Evolutionary conservation across 2,113 vertebrate genomes (phyloP).

Genomic region (Laticauda laticaudata): DNA sequence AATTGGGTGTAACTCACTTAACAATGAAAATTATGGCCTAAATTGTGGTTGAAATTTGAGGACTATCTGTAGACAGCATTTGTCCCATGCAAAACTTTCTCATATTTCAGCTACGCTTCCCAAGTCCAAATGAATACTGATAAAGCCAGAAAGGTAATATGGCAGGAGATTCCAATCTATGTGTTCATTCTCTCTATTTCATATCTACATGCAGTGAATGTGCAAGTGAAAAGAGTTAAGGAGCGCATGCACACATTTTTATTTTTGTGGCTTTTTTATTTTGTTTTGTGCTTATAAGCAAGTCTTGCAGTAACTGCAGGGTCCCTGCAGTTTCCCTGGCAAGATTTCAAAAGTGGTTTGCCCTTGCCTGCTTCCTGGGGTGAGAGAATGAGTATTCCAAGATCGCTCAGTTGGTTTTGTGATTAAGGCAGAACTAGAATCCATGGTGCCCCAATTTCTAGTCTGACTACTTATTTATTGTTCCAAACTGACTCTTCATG

Average conservation of each 20-base stretch:
- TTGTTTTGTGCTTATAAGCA: background rate
- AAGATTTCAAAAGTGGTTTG: background rate
- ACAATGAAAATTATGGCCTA: background rate
- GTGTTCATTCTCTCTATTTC: background rate
- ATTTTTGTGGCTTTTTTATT: background rate
- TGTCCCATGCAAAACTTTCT: background rate
- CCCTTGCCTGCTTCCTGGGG: background rate
- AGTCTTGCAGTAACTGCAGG: background rate
- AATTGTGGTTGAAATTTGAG: background rate
- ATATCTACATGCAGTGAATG: background rate
- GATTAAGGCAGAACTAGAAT: background rate
- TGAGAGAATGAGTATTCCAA: background rate
- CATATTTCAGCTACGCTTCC: background rate
- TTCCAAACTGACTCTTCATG: background rate
- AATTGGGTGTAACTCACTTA: too few relatives aligned
- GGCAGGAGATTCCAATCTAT: background rate
- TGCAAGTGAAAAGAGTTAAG: background rate
- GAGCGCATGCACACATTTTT: background rate
- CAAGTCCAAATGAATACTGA: background rate
- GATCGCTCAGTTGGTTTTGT: background rate
- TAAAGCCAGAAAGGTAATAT: background rate
- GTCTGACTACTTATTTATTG: background rate
- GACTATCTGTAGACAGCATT: background rate
- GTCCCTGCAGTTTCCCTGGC: background rate
- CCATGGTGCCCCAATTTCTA: background rate